Evolutionary conservation across 2,888 invertebrate genomes (phyloP), one percentile per base, ranked within the genome.

Genomic region (Neoitamus cyanurus): DNA sequence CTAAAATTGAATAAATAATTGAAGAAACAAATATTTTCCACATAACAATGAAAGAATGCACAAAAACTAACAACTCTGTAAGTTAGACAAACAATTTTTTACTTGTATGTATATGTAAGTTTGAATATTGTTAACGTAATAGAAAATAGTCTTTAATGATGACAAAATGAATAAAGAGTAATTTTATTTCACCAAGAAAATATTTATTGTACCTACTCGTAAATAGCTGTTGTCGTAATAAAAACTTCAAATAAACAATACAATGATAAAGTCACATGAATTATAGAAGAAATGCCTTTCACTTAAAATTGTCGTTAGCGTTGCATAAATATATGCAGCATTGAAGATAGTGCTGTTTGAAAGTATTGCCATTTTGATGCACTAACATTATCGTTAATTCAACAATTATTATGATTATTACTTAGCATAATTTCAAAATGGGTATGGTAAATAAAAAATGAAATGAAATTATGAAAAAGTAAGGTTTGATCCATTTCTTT

Each of bases 91-190:
- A 78, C 31, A 58, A 58, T 78, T 78, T 77, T 78, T 78, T 78
- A 78, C 78, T 48, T 78, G 78, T 78, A 78, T 48, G 42, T 75
- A 78, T 36, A 48, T 78, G 78, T 78, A 78, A 78, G 78, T 78
- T 78, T 78, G 78, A 78, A 78, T 13, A 31, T 78, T 48, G 78
- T 78, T 78, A 78, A 58, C 48, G 30, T 78, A 20, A 78, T 78
- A 78, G 48, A 31, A 31, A 78, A 78, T 77, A 78, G 78, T 30
- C 78, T 78, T 42, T 48, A 78, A 78, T 30, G 25, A 42, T 75
- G 58, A 25, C 20, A 58, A 58, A 58, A 58, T 58, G 58, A 58
- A 58, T 75, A 28, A 75, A 75, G 28, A 36, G 11, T 37, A 34
- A 78, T 48, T 78, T 78, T 30, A 78, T 78, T 78, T 78, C 78